Percentiles rank a stretch among this genome's conserved stretches.
phyloP scores from a whole-genome alignment of 2,888 invertebrate genomes.

The Molorchus minor region DNA sequence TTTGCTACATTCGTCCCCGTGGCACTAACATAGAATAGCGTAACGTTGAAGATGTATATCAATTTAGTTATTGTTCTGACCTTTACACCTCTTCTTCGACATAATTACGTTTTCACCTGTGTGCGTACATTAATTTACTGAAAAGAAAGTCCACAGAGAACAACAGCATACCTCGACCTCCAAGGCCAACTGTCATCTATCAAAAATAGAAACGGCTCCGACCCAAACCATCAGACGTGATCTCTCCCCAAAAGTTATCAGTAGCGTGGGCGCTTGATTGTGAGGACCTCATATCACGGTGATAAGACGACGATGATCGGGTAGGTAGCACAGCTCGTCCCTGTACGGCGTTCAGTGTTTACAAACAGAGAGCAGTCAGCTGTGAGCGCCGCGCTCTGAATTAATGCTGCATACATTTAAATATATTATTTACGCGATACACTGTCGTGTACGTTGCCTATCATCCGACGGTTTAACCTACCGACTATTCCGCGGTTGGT shows the following conservation, averaged over 20 bases:
- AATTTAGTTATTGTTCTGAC: not conserved
- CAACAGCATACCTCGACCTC: not conserved
- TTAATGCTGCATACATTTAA: conserved; percentile 65
- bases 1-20: not conserved
- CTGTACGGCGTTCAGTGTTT: conserved; percentile 54
- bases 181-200: not conserved
- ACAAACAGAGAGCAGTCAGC: conserved; percentile 65
- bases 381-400: conserved; percentile 64
- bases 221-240: not conserved
- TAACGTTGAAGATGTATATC: not conserved
- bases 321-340: conserved; percentile 34
- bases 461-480: conserved; percentile 41
- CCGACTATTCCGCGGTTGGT: conserved; percentile 38
- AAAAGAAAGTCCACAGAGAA: not conserved
- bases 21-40: not conserved
- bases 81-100: not conserved
- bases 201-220: conserved; percentile 2
- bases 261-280: conserved; percentile 8
- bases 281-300: not conserved
- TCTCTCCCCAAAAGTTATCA: conserved; percentile 13
- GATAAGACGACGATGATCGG: conserved; percentile 29
- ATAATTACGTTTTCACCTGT: not conserved
- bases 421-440: conserved; percentile 61
- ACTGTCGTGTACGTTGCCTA: conserved; percentile 41
- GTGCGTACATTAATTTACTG: not conserved